phyloP scores from a whole-genome alignment of 2,888 invertebrate genomes.

The Mythimna vitellina region DNA sequence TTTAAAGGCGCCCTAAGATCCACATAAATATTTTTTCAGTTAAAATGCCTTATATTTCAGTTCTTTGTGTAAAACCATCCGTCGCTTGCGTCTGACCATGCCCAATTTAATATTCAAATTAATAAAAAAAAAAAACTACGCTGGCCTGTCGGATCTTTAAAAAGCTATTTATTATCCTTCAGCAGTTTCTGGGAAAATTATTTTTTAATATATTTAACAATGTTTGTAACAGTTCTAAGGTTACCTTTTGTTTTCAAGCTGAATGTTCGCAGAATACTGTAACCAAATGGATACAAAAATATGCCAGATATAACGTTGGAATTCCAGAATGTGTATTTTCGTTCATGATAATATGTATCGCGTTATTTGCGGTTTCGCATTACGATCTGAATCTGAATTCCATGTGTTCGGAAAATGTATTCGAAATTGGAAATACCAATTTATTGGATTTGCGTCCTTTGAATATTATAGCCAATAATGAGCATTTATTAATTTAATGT shows the following conservation, averaged over 20 bases:
- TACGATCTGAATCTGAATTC: conserved; percentile 23
- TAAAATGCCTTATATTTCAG: no score
- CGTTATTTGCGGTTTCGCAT: conserved; percentile 19
- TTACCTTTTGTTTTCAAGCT: conserved; percentile 28
- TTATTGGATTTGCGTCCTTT: not conserved
- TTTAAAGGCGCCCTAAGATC: no score
- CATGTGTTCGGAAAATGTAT: not conserved
- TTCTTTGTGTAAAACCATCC: not conserved
- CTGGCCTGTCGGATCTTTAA: not conserved
- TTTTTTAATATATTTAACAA: conserved; percentile 23
- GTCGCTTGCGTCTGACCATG: not conserved
- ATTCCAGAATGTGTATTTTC: conserved; percentile 36
- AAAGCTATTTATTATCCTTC: not conserved
- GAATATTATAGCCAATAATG: not conserved
- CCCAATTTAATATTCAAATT: not conserved
- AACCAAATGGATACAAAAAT: conserved; percentile 25
- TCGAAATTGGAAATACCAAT: not conserved
- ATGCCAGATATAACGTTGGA: conserved; percentile 13
- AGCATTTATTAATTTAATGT: not conserved
- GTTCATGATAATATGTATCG: conserved; percentile 10
- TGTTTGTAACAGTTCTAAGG: conserved; percentile 25
- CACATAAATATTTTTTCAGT: no score
- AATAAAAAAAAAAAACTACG: conserved; percentile 2
- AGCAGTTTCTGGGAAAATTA: conserved; percentile 3
- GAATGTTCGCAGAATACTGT: conserved; percentile 19